Percentiles rank a stretch among this genome's conserved stretches.
These are phyloP conservation scores for Beroe ovata DNA, from an alignment of 37 sponge, comb jelly and placozoan genomes.

Conservation along the genomic window DNA sequence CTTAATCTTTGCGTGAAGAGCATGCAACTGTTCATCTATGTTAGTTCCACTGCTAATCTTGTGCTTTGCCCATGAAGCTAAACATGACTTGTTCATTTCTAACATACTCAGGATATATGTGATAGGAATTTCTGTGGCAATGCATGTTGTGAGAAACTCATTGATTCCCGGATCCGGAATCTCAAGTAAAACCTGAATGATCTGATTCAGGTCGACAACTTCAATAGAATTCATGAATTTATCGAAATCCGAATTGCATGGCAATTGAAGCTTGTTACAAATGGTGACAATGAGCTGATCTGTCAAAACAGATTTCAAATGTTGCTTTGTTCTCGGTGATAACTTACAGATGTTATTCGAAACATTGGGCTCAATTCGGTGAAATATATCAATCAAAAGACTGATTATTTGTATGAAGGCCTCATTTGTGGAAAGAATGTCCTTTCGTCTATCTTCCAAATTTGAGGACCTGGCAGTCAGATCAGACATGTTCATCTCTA, in stretches of 20 bases:
- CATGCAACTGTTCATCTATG: conserved; percentile 35
- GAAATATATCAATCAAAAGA: conserved; percentile 22
- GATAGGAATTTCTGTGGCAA: conserved; percentile 2
- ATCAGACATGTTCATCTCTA: conserved; percentile 21
- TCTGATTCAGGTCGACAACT: conserved; percentile 6
- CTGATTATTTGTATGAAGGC: not conserved
- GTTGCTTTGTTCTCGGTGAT: not conserved
- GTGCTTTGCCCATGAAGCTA: conserved; percentile 15
- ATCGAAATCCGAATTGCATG: conserved; percentile 8
- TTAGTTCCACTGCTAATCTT: conserved; percentile 15
- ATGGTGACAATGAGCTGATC: not conserved
- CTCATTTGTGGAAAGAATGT: conserved; percentile 33
- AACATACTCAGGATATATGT: conserved; percentile 21
- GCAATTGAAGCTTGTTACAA: conserved; percentile 20
- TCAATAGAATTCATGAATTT: conserved; percentile 26
- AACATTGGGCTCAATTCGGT: not conserved
- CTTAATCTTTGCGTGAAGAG: conserved; percentile 25
- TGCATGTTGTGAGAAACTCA: conserved; percentile 7
- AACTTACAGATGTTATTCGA: conserved; percentile 8
- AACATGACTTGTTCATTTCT: not conserved
- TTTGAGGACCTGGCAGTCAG: not conserved
- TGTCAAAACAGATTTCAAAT: conserved; percentile 19
- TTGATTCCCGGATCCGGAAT: not conserved
- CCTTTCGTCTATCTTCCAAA: conserved; percentile 28
- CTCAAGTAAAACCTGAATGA: conserved; percentile 16